Conservation (phyloP, 2,888 invertebrate species). For the Neria commutata region DNA sequence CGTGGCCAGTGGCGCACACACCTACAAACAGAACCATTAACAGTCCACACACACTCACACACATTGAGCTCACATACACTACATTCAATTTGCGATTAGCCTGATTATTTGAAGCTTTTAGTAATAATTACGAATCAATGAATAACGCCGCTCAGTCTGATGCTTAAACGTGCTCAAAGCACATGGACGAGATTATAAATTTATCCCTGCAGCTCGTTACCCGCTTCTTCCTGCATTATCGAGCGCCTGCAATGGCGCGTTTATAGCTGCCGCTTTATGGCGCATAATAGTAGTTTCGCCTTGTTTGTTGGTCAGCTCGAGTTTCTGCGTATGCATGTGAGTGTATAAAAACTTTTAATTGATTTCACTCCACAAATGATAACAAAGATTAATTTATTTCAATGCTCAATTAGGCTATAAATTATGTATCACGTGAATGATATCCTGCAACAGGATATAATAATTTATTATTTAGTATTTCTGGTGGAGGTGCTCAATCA, state of each 20-base stretch:
- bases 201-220: no score
- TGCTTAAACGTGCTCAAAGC: not conserved
- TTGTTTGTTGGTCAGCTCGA: not conserved
- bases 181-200: not conserved
- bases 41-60: constrained; percentile 3
- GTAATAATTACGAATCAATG: constrained; percentile 50
- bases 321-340: no score
- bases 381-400: constrained; percentile 5
- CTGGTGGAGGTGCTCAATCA: no score
- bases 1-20: not conserved
- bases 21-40: not conserved
- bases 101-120: constrained; percentile 37
- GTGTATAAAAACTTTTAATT: constrained; percentile 1
- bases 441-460: no score
- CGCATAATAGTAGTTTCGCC: not conserved
- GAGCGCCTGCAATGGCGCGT: not conserved
- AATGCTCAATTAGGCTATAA: no score
- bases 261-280: not conserved
- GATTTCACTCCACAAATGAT: not conserved
- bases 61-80: no score
- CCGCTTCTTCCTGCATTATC: no score
- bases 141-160: constrained; percentile 11
- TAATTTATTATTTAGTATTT: no score
- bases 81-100: constrained; percentile 31
- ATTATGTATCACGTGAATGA: no score